Percentiles rank a stretch among this genome's conserved stretches.
These are phyloP conservation scores for Bergia sp. DNA, from an alignment of 92 coral and sea anemone species.

Conservation along the genomic window DNA sequence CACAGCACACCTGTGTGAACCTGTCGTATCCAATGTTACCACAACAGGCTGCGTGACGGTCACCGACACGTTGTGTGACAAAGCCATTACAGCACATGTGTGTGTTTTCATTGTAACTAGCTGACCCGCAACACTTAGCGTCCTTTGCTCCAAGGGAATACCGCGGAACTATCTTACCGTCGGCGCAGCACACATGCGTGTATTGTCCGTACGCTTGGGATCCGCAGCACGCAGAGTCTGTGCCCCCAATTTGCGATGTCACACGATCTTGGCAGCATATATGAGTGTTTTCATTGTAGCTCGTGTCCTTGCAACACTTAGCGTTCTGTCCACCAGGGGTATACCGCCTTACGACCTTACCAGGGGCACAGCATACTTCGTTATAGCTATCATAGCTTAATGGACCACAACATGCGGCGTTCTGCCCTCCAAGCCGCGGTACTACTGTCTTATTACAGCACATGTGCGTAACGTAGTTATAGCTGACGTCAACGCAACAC, in stretches of 20 bases:
- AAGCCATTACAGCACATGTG: constrained; percentile 52
- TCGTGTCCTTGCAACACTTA: constrained; percentile 39
- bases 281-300: constrained; percentile 35
- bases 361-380: constrained; percentile 41
- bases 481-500: constrained; percentile 50
- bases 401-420: constrained; percentile 49
- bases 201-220: constrained; percentile 17
- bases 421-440: constrained; percentile 30
- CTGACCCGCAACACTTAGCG: constrained; percentile 50
- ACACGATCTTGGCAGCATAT: constrained; percentile 50
- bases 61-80: constrained; percentile 41
- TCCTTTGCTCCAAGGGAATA: constrained; percentile 36
- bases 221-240: constrained; percentile 43
- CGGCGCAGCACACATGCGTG: constrained; percentile 54
- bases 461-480: constrained; percentile 42
- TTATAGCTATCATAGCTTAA: constrained; percentile 17
- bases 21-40: constrained; percentile 40
- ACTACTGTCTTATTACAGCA: constrained; percentile 34
- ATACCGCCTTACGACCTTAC: constrained; percentile 42
- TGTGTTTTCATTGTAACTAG: constrained; percentile 18
- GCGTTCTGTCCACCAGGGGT: constrained; percentile 49
- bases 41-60: constrained; percentile 40
- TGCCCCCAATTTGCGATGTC: constrained; percentile 23
- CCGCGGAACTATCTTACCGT: constrained; percentile 18
- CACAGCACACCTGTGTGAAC: constrained; percentile 47